Evolutionary conservation across 2,797 vertebrate genomes (phyloP), one percentile per base, ranked within the genome.

Genomic region (Gastrophryne carolinensis): DNA sequence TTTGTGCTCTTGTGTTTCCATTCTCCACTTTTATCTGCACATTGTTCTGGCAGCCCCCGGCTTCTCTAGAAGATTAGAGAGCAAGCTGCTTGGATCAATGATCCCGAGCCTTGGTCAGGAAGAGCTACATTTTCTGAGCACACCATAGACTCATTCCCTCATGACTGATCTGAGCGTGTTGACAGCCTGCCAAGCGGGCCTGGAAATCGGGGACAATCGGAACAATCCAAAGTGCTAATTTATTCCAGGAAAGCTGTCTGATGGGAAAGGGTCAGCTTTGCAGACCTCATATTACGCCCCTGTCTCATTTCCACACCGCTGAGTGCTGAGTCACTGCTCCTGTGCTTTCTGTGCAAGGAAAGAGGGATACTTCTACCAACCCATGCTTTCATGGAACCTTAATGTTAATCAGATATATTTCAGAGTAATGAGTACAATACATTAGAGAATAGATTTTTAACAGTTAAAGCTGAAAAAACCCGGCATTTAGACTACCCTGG

Each of bases 61-160:
- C 21, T 63, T 72, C 54, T 64, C 52, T 65, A 56, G 35, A 77
- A 64, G 67, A 77, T 77, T 72, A 77, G 67, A 77, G 60, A 57
- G 75, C 23, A 29, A 77, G 67, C 67, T 77, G 58, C 44, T 71
- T 15, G 67, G 75, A 71, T 77, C 67, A 71, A 67, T 71, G 67
- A 71, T 65, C 75, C 57, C 66, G 34, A 29, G 75, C 58, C 52
- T 72, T 61, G 64, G 60, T 57, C 23, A 24, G 23, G 52, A 56
- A 69, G 9, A 44, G 41, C 19, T 26, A 52, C 50, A 27, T 69
- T 69, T 62, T 68, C 71, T 39, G 65, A 68, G 34, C 65, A 56
- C 27, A 34, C 10, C 6, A 53, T 54, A 54, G 26, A 65, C 29
- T 57, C 63, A 61, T 32, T 57, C 35, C 52, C 52, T 41, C n/a